Evolutionary conservation across 2,113 vertebrate species (phyloP).

Genomic region (Noctilio leporinus): DNA sequence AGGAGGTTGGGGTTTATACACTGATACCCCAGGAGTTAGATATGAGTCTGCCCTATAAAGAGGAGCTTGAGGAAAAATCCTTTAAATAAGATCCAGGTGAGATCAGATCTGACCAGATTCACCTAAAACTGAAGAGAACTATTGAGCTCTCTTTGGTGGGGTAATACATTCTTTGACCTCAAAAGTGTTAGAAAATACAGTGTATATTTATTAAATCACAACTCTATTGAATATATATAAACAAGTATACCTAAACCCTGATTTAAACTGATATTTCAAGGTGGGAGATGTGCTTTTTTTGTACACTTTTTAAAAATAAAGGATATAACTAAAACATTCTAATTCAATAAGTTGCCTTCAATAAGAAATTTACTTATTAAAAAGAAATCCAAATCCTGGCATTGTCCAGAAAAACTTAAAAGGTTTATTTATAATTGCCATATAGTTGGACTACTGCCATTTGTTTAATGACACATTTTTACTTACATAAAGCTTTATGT

Average conservation of each 20-base stretch:
- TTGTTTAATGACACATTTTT: constrained; percentile 70
- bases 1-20: constrained; percentile 29
- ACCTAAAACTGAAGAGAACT: neutral
- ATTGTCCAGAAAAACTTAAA: constrained; percentile 82
- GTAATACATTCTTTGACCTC: neutral
- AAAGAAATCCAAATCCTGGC: constrained; percentile 80
- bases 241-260: neutral
- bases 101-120: neutral
- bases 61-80: neutral
- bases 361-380: neutral
- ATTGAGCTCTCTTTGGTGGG: neutral
- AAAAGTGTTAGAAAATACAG: neutral
- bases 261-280: neutral
- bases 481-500: constrained; percentile 55
- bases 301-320: neutral
- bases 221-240: neutral
- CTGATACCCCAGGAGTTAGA: neutral
- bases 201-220: neutral
- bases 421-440: constrained; percentile 80
- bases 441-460: constrained; percentile 80
- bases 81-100: constrained; percentile 27
- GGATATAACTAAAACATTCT: neutral
- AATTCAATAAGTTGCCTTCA: neutral
- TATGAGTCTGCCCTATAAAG: neutral
- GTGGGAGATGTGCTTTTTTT: neutral